phyloP scores from a whole-genome alignment of 2,113 vertebrate genomes.

The Raja brachyura region DNA sequence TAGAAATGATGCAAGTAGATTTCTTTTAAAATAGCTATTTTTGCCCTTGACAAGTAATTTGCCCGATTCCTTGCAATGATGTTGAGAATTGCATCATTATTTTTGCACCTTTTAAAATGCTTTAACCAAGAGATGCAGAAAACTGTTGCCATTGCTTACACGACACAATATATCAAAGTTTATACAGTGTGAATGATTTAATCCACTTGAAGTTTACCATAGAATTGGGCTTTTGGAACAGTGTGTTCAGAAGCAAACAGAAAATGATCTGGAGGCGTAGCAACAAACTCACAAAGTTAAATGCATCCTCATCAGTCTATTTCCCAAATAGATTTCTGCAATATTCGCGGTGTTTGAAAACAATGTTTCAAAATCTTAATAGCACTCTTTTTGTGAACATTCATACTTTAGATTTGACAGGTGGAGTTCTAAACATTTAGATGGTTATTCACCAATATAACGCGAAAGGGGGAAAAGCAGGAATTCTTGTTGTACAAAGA shows the following conservation, averaged over 20 bases:
- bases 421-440: background rate
- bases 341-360: background rate
- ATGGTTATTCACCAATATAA: background rate
- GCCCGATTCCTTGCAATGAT: background rate
- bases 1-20: background rate
- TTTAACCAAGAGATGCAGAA: background rate
- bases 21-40: background rate
- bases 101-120: background rate
- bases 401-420: background rate
- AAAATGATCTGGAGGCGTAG: background rate
- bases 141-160: background rate
- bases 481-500: background rate
- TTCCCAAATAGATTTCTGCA: background rate
- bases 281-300: background rate
- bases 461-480: background rate
- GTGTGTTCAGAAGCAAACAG: background rate
- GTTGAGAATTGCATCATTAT: background rate
- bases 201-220: background rate
- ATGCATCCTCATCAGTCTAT: background rate
- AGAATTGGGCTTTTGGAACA: background rate
- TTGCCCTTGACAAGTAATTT: background rate
- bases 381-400: background rate
- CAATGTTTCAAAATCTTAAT: background rate
- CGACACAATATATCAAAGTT: background rate
- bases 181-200: background rate